A percentile compares a stretch with the other conserved stretches of the same genome.
phyloP scores from a whole-genome alignment of 2,888 invertebrate genomes.

The Dichetophora obliterata region DNA sequence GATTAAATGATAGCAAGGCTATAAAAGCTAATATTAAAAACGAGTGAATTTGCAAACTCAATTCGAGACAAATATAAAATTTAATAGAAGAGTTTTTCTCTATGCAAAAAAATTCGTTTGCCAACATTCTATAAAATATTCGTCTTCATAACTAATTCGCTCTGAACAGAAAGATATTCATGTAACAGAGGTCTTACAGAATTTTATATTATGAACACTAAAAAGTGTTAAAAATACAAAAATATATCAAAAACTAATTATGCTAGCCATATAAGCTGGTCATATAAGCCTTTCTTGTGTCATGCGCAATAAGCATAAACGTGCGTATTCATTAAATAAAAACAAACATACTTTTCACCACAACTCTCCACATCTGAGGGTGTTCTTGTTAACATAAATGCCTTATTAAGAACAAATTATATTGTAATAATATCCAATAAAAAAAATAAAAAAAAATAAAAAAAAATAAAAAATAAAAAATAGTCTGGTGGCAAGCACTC shows the following conservation, averaged over 20 bases:
- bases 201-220: slow-evolving; percentile 25
- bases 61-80: background rate
- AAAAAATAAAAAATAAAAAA: too few species aligned
- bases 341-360: background rate
- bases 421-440: background rate
- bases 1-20: background rate
- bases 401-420: slow-evolving; percentile 42
- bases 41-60: background rate
- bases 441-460: too few species aligned
- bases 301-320: background rate
- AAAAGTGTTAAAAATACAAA: slow-evolving; percentile 30
- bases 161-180: too few species aligned
- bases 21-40: background rate
- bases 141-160: too few species aligned
- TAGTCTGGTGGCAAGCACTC: too few species aligned
- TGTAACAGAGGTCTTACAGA: slow-evolving; percentile 42
- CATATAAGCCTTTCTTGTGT: slow-evolving; percentile 61
- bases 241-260: slow-evolving; percentile 41
- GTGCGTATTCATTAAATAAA: slow-evolving; percentile 1
- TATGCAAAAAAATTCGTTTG: background rate
- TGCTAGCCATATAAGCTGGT: slow-evolving; percentile 68
- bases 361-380: slow-evolving; percentile 38
- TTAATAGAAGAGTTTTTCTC: background rate
- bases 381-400: slow-evolving; percentile 35
- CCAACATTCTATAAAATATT: background rate